These are phyloP conservation scores for Patella caerulea DNA, from an alignment of 2,888 invertebrate genomes.

Conservation along the genomic window DNA sequence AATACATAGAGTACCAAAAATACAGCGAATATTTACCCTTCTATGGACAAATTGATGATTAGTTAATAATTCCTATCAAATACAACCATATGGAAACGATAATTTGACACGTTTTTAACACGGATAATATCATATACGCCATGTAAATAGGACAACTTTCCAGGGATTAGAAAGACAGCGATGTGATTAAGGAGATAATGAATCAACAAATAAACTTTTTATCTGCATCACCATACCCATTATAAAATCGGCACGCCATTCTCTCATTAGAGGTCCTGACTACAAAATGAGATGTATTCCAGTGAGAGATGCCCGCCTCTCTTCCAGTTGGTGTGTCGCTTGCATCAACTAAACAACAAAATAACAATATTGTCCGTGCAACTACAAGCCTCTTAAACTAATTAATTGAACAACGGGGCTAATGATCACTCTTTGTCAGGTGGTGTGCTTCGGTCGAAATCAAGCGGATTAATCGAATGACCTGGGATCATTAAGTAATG, in stretches of 20 bases:
- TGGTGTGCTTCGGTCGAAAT: not conserved
- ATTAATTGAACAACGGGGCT: not conserved
- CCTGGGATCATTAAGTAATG: not conserved
- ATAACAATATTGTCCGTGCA: not conserved
- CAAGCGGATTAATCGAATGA: conserved; percentile 3
- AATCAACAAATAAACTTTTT: not conserved
- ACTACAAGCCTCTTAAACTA: not conserved
- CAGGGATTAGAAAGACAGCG: no score
- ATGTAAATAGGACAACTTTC: no score
- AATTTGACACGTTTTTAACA: no score
- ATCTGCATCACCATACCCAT: not conserved
- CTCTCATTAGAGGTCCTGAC: not conserved
- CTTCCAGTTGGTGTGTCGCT: not conserved
- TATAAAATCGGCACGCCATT: not conserved
- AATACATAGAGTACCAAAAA: no score
- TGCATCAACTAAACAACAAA: not conserved
- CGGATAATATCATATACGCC: no score
- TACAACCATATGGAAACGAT: no score
- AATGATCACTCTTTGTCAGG: not conserved
- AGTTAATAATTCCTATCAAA: no score
- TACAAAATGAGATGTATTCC: conserved; percentile 6
- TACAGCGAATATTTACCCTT: no score
- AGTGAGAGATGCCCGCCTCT: not conserved
- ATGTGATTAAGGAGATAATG: no score
- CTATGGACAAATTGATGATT: no score